Evolutionary conservation across 2,888 invertebrate species (phyloP), one percentile per base, ranked within the genome.

Genomic region (Deilephila elpenor): DNA sequence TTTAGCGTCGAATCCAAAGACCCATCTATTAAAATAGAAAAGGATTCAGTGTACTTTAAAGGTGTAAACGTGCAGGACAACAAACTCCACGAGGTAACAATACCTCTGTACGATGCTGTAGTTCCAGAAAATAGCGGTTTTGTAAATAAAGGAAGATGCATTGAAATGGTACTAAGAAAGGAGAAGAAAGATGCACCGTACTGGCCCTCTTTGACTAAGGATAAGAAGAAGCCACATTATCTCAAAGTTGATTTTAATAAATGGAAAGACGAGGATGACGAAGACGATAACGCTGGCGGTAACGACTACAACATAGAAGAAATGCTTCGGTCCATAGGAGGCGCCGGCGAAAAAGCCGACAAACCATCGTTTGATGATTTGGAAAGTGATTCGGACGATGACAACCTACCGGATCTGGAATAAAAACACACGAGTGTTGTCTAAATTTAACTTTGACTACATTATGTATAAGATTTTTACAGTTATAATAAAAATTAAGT

Each of bases 211-310:
- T 94, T 99, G 82, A 97, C 98, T 74, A 97, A 97, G 89, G 98
- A 98, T 83, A 97, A 97, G 85, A 97, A 97, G 91, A 99, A 99
- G 94, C 97, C 97, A 83, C 99, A 99, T 90, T 99, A 99, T 97
- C 95, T 99, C 83, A 99, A 99, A 95, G 97, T 99, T 83, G 99
- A 99, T 89, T 99, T 99, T 90, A 98, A 98, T 89, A 99, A 99
- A 94, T 99, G 99, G 99, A 97, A 96, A 93, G 99, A 99, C 94
- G 99, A 99, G 92, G 98, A 98, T 86, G 99, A 99, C 77, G 98
- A 97, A 73, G 98, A 98, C 80, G 96, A 89, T 74, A 88, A 79
- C 70, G 89, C 86, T 74, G 94, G 90, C 73, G 88, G 87, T 62
- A 93, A 84, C 74, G 79, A 93, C 72, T 94, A 94, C 71, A 96